Evolutionary conservation across 1,140 invertebrate species (phyloP).

Genomic region (Polypedilum pembai): DNA sequence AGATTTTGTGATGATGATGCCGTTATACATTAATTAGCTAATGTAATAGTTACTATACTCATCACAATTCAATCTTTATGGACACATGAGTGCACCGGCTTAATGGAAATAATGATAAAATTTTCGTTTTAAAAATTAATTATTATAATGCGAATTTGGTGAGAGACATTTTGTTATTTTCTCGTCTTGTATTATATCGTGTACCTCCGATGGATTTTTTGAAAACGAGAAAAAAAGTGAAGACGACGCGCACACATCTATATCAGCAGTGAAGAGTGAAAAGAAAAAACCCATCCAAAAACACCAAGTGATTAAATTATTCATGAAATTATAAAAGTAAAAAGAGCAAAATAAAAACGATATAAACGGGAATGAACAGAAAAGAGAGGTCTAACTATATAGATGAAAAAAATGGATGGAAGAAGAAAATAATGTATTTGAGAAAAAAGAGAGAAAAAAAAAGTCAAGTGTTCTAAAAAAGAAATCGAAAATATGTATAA

Average conservation of each 20-base stretch:
- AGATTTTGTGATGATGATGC: not conserved
- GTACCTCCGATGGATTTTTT: slow-evolving; percentile 1
- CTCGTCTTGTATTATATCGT: not conserved
- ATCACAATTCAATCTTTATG: not conserved
- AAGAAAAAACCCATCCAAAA: slow-evolving; percentile 23
- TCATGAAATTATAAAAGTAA: slow-evolving; percentile 16
- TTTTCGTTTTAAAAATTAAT: not conserved
- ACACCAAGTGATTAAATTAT: slow-evolving; percentile 27
- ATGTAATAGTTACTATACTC: not conserved
- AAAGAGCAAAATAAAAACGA: slow-evolving; percentile 22
- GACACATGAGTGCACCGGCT: not conserved
- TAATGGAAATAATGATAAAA: not conserved
- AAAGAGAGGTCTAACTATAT: not conserved
- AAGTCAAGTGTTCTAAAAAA: slow-evolving; percentile 18
- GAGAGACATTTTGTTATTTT: slow-evolving; percentile 26
- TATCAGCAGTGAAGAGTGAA: slow-evolving; percentile 21
- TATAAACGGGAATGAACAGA: not conserved
- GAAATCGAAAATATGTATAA: not conserved
- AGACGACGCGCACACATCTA: slow-evolving; percentile 26
- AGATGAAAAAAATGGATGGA: not conserved
- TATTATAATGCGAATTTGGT: slow-evolving; percentile 22
- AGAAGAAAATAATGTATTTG: slow-evolving; percentile 7
- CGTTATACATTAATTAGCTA: slow-evolving; percentile 18
- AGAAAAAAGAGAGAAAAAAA: slow-evolving; percentile 10
- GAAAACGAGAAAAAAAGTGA: not conserved